Percentiles rank a stretch among this genome's conserved stretches.
Conservation (phyloP, 2,113 vertebrate genomes). For the Callopanchax toddi region DNA sequence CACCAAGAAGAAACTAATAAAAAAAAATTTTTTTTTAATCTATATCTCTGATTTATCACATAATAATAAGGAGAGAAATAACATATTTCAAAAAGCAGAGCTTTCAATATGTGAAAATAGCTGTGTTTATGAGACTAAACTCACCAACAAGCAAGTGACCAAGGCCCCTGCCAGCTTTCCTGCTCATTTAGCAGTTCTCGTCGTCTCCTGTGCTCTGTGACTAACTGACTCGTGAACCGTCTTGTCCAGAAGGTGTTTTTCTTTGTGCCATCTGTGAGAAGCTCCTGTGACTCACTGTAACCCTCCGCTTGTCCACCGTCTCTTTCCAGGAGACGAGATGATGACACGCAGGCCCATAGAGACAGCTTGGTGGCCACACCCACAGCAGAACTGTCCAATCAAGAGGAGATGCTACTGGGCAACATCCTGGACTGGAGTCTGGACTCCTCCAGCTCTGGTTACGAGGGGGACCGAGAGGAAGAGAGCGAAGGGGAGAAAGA, state of each 20-base stretch:
- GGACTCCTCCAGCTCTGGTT: slow-evolving; percentile 89
- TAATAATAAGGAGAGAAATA: no score
- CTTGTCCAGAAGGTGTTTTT: slow-evolving; percentile 45
- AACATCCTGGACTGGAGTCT: slow-evolving; percentile 97
- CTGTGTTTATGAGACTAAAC: not conserved
- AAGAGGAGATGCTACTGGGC: slow-evolving; percentile 90
- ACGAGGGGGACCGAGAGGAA: slow-evolving; percentile 93
- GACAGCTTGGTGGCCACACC: slow-evolving; percentile 92
- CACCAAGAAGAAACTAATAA: no score
- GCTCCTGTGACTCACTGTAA: slow-evolving; percentile 42
- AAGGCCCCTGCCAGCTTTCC: not conserved
- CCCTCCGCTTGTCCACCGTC: slow-evolving; percentile 15
- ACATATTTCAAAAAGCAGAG: no score
- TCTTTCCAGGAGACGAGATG: slow-evolving; percentile 86
- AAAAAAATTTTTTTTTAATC: no score
- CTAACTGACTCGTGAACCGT: slow-evolving; percentile 4
- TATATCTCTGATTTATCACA: no score
- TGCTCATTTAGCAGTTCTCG: slow-evolving; percentile 33
- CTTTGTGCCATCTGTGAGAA: slow-evolving; percentile 49
- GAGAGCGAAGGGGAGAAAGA: slow-evolving; percentile 93
- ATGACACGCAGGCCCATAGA: slow-evolving; percentile 84
- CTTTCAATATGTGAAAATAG: not conserved
- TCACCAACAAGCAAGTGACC: not conserved
- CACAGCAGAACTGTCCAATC: slow-evolving; percentile 91
- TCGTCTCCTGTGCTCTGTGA: not conserved